Evolutionary conservation across 2,113 vertebrate genomes (phyloP).

Genomic region (Menidia beryllina): DNA sequence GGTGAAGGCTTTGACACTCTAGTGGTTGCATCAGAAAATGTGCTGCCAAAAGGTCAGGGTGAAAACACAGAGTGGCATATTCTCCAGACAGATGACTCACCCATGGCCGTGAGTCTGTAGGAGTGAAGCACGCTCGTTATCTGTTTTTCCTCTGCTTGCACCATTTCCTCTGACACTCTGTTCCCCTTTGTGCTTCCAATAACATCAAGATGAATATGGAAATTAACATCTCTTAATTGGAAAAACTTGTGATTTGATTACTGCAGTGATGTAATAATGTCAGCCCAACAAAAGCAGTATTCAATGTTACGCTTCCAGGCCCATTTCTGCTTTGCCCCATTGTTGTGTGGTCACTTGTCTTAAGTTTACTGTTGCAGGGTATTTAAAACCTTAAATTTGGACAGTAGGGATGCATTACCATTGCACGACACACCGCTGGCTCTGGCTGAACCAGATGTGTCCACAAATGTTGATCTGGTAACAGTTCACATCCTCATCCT

Average conservation of each 20-base stretch:
- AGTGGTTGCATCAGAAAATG: constrained; percentile 38
- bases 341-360: too few relatives aligned
- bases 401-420: too few relatives aligned
- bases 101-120: constrained; percentile 37
- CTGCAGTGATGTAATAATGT: neutral
- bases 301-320: too few relatives aligned
- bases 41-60: constrained; percentile 59
- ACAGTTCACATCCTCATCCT: neutral
- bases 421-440: too few relatives aligned
- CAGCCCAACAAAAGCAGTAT: too few relatives aligned
- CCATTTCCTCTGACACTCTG: constrained; percentile 9
- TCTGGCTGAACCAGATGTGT: neutral
- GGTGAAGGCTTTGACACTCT: constrained; percentile 29
- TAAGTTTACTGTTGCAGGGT: too few relatives aligned
- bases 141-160: constrained; percentile 14
- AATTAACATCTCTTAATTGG: neutral
- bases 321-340: too few relatives aligned
- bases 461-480: constrained; percentile 1
- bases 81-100: constrained; percentile 71
- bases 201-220: neutral
- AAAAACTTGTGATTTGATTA: neutral
- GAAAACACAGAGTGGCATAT: constrained; percentile 65
- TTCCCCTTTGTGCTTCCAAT: neutral
- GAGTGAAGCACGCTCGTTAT: constrained; percentile 37
- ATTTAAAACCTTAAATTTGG: too few relatives aligned